Base-by-base conservation (phyloP, 2,797 vertebrate species). In the Eupleurogrammus muticus region DNA sequence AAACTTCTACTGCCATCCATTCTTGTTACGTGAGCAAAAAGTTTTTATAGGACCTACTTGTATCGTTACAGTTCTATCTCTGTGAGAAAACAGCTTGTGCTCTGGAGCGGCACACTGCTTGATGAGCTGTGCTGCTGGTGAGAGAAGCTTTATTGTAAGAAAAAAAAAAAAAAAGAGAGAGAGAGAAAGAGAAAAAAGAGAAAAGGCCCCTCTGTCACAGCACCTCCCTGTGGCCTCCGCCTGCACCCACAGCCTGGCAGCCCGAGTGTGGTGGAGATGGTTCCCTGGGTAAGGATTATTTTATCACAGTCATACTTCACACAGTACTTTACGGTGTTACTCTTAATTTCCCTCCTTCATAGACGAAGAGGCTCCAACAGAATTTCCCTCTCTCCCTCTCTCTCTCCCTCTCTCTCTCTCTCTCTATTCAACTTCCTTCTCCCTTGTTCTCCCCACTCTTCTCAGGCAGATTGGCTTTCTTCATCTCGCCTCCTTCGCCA, bases 401-500 rank as follows among this genome's bases (percentile, higher is more conserved):
- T 38, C 13, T 38, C 10, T 13, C 32, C 17, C 20, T 28, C 55
- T 70, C 9, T 14, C 60, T 36, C 58, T 65, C 70, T 64, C 35
- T 66, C 55, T 70, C 77, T 65, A 52, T 75, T 53, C 46, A 44
- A 59, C 81, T 72, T 72, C 59, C 53, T 58, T 55, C 48, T 51
- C 65, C 40, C 42, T 66, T 24, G 47, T 66, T 82, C 69, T 72
- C 77, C n/a, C 73, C 69, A 73, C 77, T 75, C 21, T 80, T 79
- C 79, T 76, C 86, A 89, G 85, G 75, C 85, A 85, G 85, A 92
- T 92, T 92, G 88, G 83, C 91, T 93, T 89, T 85, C 91, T 92
- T 91, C 89, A 91, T 93, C 86, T 93, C 74, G 73, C 86, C 83
- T 92, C 81, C 82, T 87, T 90, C 89, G 83, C 92, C 90, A 85